Evolutionary conservation across 2,888 invertebrate species (phyloP), one percentile per base, ranked within the genome.

Genomic region (Eulithis prunata): DNA sequence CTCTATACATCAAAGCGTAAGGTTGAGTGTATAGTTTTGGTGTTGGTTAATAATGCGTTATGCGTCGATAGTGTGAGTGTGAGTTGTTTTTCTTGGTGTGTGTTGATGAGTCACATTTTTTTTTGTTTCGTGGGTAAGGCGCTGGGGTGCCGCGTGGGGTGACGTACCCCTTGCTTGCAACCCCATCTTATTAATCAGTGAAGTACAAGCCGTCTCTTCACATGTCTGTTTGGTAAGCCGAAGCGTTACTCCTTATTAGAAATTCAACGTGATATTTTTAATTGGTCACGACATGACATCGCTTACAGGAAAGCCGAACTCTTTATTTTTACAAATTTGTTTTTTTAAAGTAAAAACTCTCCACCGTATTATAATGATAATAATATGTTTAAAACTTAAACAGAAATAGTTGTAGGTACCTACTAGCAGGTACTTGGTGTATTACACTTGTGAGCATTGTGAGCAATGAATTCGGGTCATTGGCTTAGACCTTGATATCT

Each of bases 81-180:
- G 82, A 78, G 83, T 83, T 80, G 84, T 84, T 85, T 81, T 86
- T 85, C 86, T 85, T 85, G 74, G 91, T 91, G 90, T 91, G 90
- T 78, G 91, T 93, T 93, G 93, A 93, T 93, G 93, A 93, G 93
- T 93, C 93, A 93, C 93, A 93, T 93, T 93, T 93, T 93, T 87
- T 93, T 93, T 93, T 93, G 93, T 93, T 93, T 92, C 88, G 93
- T 91, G 93, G 92, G 93, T 91, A 90, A 90, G 90, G 90, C 90
- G 90, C 86, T 85, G 83, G 91, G 91, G 91, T 84, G 88, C 82
- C 76, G 78, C 86, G 91, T 87, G 87, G 88, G 88, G 89, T 89
- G 90, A 88, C 79, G 84, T 84, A 88, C 90, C 91, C 92, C 90
- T 90, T 90, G 87, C 90, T 85, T 81, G 83, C 91, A 93, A 93